phyloP scores from a whole-genome alignment of 2,113 vertebrate genomes.

The Agelaius tricolor region DNA sequence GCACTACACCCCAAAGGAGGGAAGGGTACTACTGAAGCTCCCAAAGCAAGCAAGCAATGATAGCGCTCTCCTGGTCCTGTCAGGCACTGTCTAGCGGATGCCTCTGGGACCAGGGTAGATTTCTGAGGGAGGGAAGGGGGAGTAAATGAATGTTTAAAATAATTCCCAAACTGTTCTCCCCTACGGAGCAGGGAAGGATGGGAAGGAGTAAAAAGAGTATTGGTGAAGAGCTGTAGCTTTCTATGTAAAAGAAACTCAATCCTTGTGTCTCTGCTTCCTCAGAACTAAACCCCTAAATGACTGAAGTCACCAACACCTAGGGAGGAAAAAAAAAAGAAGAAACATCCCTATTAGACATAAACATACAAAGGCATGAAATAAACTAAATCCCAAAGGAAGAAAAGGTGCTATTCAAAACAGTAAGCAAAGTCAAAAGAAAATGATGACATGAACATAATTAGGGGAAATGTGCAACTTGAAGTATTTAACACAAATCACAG shows the following conservation, averaged over 20 bases:
- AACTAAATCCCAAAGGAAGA: neutral
- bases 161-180: neutral
- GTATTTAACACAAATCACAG: neutral
- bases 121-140: neutral
- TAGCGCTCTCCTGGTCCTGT: neutral
- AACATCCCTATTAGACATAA: slow-evolving; percentile 10
- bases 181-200: neutral
- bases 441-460: neutral
- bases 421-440: neutral
- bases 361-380: neutral
- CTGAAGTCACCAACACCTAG: slow-evolving; percentile 48
- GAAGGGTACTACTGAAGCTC: neutral
- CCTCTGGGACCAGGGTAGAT: neutral
- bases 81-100: neutral
- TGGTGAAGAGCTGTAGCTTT: neutral
- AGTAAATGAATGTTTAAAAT: neutral
- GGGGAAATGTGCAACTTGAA: neutral
- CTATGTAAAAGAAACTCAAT: neutral
- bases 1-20: neutral
- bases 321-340: neutral
- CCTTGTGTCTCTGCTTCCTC: neutral
- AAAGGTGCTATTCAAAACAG: neutral
- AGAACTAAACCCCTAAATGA: slow-evolving; percentile 9
- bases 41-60: neutral
- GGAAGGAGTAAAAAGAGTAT: neutral